Base-by-base conservation (phyloP, 2,888 invertebrate species). In the Zelleria hepariella region DNA sequence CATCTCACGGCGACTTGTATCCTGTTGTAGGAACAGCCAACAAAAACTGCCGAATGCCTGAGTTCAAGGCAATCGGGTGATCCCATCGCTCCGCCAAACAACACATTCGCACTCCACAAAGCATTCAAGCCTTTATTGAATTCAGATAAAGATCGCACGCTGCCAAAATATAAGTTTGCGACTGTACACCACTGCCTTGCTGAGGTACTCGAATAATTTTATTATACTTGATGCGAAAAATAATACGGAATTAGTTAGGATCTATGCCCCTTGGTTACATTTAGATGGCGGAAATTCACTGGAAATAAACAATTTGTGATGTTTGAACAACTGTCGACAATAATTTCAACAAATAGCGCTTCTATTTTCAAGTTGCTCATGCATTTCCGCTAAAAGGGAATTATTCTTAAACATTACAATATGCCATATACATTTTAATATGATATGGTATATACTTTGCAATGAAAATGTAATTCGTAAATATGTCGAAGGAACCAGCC, bases 21-120 rank as follows among this genome's bases (percentile, higher is more conserved):
- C 86, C 86, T 85, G 86, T 80, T 84, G 79, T 74, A n/a, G n/a
- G n/a, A n/a, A 62, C 61, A 69, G 68, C 72, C 69, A 70, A 81
- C 84, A 86, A 87, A 87, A 88, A 87, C 86, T 80, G 75, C 80
- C 77, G 82, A 82, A 74, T 76, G 77, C 68, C 66, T 69, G 75
- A 87, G 87, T 87, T 88, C 87, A 88, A 88, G 87, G 87, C 77
- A 62, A 87, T 74, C 87, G 71, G 78, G 82, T 81, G 79, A 72
- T 84, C 75, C 59, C 54, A 57, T 26, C 48, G 20, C 57, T 21
- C 57, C n/a, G 32, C 51, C 51, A 51, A 51, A 49, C 53, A 18
- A 48, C 26, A 27, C 32, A 53, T 3, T 15, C 54, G 55, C 84
- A 77, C 74, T 69, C 62, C 62, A 69, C 55, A 55, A 32, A 32